These are phyloP conservation scores for Acropora yongei DNA, from an alignment of 64 coral and sea anemone species.

Conservation along the genomic window DNA sequence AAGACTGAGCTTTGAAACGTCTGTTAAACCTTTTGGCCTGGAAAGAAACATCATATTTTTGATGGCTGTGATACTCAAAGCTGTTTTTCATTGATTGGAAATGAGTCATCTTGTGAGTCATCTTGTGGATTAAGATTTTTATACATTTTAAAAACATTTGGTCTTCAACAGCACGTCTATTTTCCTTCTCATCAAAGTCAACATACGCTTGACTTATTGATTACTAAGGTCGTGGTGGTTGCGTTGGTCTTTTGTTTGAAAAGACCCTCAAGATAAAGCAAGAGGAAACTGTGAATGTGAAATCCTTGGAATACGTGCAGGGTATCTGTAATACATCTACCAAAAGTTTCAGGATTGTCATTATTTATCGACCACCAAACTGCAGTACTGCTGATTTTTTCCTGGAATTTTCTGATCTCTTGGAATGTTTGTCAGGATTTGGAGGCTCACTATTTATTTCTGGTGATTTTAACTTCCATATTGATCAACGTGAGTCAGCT, in stretches of 20 bases:
- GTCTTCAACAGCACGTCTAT: too few relatives aligned
- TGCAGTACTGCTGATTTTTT: not conserved
- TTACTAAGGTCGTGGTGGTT: not conserved
- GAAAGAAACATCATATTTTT: too few relatives aligned
- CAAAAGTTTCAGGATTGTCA: not conserved
- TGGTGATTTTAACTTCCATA: constrained; percentile 23
- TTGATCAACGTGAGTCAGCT: not conserved
- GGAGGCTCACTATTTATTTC: not conserved
- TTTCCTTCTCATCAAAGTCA: too few relatives aligned
- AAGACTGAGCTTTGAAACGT: too few relatives aligned
- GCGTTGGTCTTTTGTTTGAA: not conserved
- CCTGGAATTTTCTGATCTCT: constrained; percentile 20
- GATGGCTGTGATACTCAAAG: too few relatives aligned
- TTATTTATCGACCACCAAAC: not conserved
- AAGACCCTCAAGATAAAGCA: not conserved
- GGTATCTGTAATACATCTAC: not conserved
- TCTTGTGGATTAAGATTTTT: too few relatives aligned
- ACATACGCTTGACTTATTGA: too few relatives aligned
- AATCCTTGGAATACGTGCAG: constrained; percentile 33
- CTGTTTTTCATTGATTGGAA: too few relatives aligned
- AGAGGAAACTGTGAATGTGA: constrained; percentile 10
- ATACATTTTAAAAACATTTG: too few relatives aligned
- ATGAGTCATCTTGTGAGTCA: too few relatives aligned
- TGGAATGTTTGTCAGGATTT: not conserved
- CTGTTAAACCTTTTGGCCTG: too few relatives aligned